Conservation (phyloP, 2,888 invertebrate species). For the Eilema depressum region DNA sequence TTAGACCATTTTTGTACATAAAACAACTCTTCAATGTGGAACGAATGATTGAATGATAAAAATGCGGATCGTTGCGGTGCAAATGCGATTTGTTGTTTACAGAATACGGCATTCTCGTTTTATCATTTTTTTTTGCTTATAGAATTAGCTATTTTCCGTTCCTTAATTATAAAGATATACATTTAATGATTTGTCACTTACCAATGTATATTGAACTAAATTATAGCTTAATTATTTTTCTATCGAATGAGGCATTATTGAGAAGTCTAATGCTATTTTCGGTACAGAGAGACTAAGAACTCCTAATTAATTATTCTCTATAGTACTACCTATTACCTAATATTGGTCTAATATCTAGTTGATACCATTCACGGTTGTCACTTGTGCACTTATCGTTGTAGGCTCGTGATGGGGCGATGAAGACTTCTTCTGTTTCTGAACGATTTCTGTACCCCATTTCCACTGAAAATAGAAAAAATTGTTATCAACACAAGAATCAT, state of each 20-base stretch:
- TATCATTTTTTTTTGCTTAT: background rate
- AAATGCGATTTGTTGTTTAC: background rate
- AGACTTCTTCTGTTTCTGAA: conserved; percentile 61
- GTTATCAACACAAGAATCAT: background rate
- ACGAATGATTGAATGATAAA: no score
- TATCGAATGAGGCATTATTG: background rate
- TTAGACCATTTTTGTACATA: no score
- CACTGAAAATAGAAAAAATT: conserved; percentile 64
- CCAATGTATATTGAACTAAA: background rate
- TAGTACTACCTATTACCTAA: no score
- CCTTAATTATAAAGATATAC: background rate
- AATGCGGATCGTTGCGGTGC: no score
- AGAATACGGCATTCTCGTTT: no score
- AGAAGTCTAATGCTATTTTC: background rate
- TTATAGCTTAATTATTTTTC: background rate
- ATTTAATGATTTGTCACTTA: background rate
- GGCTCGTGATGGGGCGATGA: conserved; percentile 65
- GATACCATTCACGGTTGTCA: conserved; percentile 12
- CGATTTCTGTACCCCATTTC: conserved; percentile 72
- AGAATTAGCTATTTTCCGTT: background rate
- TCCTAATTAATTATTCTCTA: background rate
- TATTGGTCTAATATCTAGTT: conserved; percentile 9
- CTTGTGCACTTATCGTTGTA: conserved; percentile 38
- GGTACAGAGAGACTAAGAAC: background rate
- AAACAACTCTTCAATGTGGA: no score